Conservation (phyloP, 2,888 invertebrate species). For the Eudemis profundana region DNA sequence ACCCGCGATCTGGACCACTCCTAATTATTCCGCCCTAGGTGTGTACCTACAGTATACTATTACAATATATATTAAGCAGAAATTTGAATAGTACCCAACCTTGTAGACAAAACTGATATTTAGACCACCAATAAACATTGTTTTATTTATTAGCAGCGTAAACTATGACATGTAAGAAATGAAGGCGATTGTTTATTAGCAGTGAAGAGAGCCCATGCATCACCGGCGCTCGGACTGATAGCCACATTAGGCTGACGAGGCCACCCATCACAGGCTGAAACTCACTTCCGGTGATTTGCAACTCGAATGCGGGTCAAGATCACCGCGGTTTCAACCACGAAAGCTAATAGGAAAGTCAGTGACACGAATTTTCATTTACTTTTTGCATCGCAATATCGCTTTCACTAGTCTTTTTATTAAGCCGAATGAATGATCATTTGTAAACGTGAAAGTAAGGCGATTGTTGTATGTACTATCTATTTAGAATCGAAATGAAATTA, state of each 20-base stretch:
- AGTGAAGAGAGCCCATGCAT: conserved; percentile 28
- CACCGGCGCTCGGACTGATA: conserved; percentile 37
- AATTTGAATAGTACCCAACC: too few relatives aligned
- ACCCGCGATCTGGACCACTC: too few relatives aligned
- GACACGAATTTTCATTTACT: conserved; percentile 83
- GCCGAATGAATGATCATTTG: conserved; percentile 75
- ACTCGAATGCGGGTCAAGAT: conserved; percentile 67
- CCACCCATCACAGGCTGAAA: conserved; percentile 43
- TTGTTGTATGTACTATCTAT: conserved; percentile 48
- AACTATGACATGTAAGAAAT: not conserved
- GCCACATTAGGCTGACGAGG: conserved; percentile 45
- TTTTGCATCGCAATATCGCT: conserved; percentile 81
- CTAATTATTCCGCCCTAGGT: too few relatives aligned
- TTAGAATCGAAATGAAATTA: conserved; percentile 37
- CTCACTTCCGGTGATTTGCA: conserved; percentile 52
- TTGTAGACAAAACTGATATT: too few relatives aligned
- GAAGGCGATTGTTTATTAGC: conserved; percentile 3
- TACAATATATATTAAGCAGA: too few relatives aligned
- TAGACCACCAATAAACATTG: too few relatives aligned
- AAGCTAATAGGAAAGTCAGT: conserved; percentile 77
- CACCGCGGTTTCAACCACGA: conserved; percentile 61
- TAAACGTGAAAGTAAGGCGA: conserved; percentile 80
- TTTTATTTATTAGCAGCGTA: too few relatives aligned
- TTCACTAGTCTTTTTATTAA: conserved; percentile 80
- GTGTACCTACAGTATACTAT: too few relatives aligned